phyloP scores from a whole-genome alignment of 1,140 invertebrate species.

The Scaptomyza montana region DNA sequence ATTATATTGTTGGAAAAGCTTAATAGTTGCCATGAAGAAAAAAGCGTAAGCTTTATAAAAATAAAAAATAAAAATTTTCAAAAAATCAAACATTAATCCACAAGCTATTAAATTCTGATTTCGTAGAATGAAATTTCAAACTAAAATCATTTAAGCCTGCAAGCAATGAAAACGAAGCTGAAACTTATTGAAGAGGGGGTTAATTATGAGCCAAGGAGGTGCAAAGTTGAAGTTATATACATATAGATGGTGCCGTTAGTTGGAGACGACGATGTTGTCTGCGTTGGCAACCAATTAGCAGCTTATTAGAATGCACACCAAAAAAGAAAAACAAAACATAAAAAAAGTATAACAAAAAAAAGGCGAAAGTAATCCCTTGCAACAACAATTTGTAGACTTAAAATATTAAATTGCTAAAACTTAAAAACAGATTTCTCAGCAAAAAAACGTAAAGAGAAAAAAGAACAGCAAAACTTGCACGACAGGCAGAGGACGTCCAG shows the following conservation, averaged over 20 bases:
- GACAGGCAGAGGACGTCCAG: neutral
- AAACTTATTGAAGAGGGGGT: neutral
- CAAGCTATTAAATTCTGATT: constrained; percentile 75
- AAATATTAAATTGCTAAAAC: constrained; percentile 82
- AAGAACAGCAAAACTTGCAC: constrained; percentile 36
- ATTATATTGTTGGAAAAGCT: constrained; percentile 57
- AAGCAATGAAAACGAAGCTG: constrained; percentile 24
- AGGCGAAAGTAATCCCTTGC: constrained; percentile 61
- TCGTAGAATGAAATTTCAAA: constrained; percentile 80
- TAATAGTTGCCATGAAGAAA: constrained; percentile 58
- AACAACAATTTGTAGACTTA: constrained; percentile 80
- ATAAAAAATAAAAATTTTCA: neutral
- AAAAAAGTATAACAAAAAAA: neutral
- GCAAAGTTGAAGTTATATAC: constrained; percentile 7
- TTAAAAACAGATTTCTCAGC: constrained; percentile 80
- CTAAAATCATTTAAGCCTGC: constrained; percentile 68
- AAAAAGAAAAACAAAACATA: constrained; percentile 10
- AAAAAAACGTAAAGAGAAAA: constrained; percentile 10
- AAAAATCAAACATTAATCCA: constrained; percentile 26
- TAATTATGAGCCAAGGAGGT: constrained; percentile 1
- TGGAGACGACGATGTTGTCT: constrained; percentile 52
- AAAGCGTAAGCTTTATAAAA: constrained; percentile 24
- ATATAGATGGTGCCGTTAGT: constrained; percentile 56
- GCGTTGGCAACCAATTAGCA: constrained; percentile 75
- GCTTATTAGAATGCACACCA: constrained; percentile 81